Conservation (phyloP, 2,888 invertebrate genomes). For the Bembecia ichneumoniformis region DNA sequence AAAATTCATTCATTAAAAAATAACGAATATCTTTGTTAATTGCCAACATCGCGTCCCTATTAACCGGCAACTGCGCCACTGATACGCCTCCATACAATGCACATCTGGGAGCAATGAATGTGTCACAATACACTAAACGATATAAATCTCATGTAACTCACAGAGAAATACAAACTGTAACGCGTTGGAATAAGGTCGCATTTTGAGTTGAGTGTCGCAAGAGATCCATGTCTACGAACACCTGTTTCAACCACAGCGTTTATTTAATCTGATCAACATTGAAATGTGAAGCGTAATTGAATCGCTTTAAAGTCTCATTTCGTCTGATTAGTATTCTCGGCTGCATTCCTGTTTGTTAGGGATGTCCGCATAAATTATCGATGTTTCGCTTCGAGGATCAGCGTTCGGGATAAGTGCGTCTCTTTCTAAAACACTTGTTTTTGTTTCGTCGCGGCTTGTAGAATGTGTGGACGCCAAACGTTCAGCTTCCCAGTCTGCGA, state of each 20-base stretch:
- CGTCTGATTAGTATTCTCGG: conserved; percentile 7
- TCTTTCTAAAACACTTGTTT: conserved; percentile 59
- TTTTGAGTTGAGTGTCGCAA: conserved; percentile 7
- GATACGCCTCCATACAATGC: conserved; percentile 60
- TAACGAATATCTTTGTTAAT: conserved; percentile 35
- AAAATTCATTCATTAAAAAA: background rate
- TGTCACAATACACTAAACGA: conserved; percentile 20
- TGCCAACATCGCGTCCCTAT: conserved; percentile 51
- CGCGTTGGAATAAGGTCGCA: conserved; percentile 9
- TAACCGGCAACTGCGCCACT: conserved; percentile 39
- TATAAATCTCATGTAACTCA: conserved; percentile 18
- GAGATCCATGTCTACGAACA: conserved; percentile 54
- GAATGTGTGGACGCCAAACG: conserved; percentile 51
- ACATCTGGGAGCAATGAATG: conserved; percentile 68
- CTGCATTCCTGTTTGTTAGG: conserved; percentile 64
- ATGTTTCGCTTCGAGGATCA: conserved; percentile 54
- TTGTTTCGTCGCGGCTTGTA: conserved; percentile 46
- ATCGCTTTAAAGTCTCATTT: conserved; percentile 18
- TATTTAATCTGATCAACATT: conserved; percentile 23
- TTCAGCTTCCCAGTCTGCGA: conserved; percentile 36
- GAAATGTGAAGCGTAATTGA: conserved; percentile 16
- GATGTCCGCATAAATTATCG: conserved; percentile 72
- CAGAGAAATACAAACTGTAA: fast-evolving
- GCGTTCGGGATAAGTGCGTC: conserved; percentile 45
- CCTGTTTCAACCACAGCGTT: conserved; percentile 65